A percentile compares a stretch with the other conserved stretches of the same genome.
These are phyloP conservation scores for Melanotaenia trifasciata DNA, from an alignment of 2,797 vertebrate genomes.

Conservation along the genomic window DNA sequence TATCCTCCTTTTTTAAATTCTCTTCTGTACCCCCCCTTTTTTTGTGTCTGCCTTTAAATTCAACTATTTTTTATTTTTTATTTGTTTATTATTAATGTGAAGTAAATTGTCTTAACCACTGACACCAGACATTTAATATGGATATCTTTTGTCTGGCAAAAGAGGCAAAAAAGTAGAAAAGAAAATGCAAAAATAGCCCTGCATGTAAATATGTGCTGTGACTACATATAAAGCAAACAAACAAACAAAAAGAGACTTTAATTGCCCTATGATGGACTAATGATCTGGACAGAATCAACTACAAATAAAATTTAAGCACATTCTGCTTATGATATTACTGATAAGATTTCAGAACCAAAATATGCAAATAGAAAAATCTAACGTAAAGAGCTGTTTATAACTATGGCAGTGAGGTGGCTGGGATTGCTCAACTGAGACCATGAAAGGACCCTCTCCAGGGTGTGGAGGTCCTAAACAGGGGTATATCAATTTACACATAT, in stretches of 20 bases:
- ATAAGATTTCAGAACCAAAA: neutral
- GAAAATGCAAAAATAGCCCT: too few relatives aligned
- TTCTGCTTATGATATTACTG: neutral
- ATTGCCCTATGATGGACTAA: neutral
- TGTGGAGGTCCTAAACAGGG: conserved; percentile 56
- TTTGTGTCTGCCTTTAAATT: too few relatives aligned
- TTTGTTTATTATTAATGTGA: too few relatives aligned
- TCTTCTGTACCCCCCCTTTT: too few relatives aligned
- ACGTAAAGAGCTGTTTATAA: neutral
- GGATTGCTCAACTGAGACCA: conserved; percentile 57
- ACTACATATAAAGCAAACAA: neutral
- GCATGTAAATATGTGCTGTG: neutral
- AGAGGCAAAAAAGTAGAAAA: too few relatives aligned
- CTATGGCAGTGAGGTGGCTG: conserved; percentile 21
- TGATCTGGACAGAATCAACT: neutral
- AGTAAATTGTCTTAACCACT: too few relatives aligned
- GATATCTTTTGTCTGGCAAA: too few relatives aligned
- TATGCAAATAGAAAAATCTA: neutral
- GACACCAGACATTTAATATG: too few relatives aligned
- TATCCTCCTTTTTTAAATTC: too few relatives aligned
- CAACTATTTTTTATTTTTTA: too few relatives aligned
- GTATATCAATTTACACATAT: conserved; percentile 70
- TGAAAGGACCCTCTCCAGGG: conserved; percentile 43
- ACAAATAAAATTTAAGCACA: neutral
- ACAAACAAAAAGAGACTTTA: neutral